Percentiles rank a stretch among this genome's conserved stretches.
phyloP scores from a whole-genome alignment of 2,797 vertebrate genomes.

The Catharus ustulatus region DNA sequence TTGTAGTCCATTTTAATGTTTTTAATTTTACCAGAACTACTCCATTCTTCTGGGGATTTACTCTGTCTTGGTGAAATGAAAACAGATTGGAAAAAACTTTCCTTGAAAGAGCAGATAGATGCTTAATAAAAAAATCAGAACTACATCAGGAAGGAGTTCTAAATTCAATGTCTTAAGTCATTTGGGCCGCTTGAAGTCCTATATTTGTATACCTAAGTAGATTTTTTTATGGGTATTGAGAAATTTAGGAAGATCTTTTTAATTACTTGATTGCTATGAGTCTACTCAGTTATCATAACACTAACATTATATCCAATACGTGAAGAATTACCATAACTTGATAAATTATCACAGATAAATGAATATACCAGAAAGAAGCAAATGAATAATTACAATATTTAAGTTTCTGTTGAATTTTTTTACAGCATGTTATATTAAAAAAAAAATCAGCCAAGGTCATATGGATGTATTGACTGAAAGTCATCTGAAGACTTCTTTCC shows the following conservation, averaged over 20 bases:
- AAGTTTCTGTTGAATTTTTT: not conserved
- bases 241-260: not conserved
- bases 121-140: not conserved
- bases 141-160: not conserved
- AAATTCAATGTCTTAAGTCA: not conserved
- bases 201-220: not conserved
- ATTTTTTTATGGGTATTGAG: not conserved
- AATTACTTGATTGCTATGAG: not conserved
- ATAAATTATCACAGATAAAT: not conserved
- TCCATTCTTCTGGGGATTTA: not conserved
- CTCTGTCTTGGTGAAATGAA: not conserved
- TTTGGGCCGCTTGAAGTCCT: not conserved
- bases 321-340: not conserved
- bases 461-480: not conserved
- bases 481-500: not conserved
- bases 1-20: not conserved
- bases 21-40: not conserved
- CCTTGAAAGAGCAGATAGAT: not conserved
- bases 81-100: not conserved
- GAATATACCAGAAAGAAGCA: not conserved
- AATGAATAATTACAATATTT: not conserved
- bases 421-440: not conserved
- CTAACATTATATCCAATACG: not conserved
- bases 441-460: not conserved
- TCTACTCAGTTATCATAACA: not conserved